Evolutionary conservation across 2,797 vertebrate species (phyloP), one percentile per base, ranked within the genome.

Genomic region (Muscicapa comitata): DNA sequence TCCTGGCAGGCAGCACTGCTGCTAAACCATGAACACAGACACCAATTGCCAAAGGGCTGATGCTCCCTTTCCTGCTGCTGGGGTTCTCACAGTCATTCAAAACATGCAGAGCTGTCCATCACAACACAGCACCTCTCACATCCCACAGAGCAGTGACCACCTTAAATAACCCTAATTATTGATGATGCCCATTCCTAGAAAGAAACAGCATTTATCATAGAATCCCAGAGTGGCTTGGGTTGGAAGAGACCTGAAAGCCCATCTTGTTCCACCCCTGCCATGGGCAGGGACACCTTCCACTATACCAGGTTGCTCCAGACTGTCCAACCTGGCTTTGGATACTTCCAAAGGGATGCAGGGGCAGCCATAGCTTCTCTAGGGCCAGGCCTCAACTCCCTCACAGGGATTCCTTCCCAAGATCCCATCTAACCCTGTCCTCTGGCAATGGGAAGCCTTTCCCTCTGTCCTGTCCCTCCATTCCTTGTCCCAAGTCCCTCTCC

Each of bases 291-390:
- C 33, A 21, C 3, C 6, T 70, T 10, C 29, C 20, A 61, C 33
- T 40, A 3, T 0, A 20, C 33, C 33, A 54, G 17, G 1, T 0
- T 77, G 55, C 48, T 70, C 40, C 17, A 40, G 62, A 9, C 33
- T 0, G 0, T 53, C 29, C 54, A 68, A 0, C 19, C 33, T 29
- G 19, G 24, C 24, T 29, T 29, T 17, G 55, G 82, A 21, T 40
- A 40, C 8, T 61, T 4, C 29, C 63, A 68, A 53, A 28, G 54
- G 19, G 24, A 45, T 45, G 17, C 43, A 50, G 38, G 13, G 47
- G 19, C 29, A 76, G 40, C 33, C 54, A 76, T 29, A 47, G 40
- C 29, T 76, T 38, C 29, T 61, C 15, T 61, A 17, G 17, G 21
- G 35, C 76, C 76, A 73, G 45, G 29, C 38, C 12, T 47, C 5